Base-by-base conservation (phyloP, 2,888 invertebrate species). In the Entomobrya multifasciata region DNA sequence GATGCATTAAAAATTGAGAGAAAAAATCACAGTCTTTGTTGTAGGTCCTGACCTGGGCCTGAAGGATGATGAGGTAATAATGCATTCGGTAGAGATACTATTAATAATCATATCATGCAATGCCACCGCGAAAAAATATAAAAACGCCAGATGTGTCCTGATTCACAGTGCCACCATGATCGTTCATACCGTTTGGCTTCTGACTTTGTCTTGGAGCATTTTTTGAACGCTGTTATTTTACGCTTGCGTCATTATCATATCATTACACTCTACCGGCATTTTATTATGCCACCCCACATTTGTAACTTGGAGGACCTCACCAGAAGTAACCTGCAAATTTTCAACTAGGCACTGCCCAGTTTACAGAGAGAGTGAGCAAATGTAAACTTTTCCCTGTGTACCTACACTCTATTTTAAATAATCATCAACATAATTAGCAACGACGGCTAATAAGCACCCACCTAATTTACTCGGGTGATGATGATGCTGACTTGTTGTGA, bases 341-440 rank as follows among this genome's bases (percentile, higher is more conserved):
- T n/a, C n/a, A n/a, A n/a, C n/a, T n/a, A n/a, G n/a, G 13, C 25
- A 11, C 22, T 57, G 57, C 57, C 57, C 22, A 25, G 8, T 49
- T n/a, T 25, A 5, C 4, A 62, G 11, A 30, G 25, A 27, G 4
- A 27, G 17, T 8, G 5, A 25, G n/a, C 27, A 60, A 17, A 60
- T 25, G 22, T 20, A 22, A 5, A 20, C 22, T 27, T 17, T 30
- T 67, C 17, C 4, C n/a, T 70, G 30, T n/a, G n/a, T n/a, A n/a
- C 41, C 13, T 10, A 2, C 20, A 4, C 55, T n/a, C n/a, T n/a
- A 6, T 62, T 25, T 5, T 22, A 22, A 25, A 22, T 22, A 49
- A 17, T 55, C 49, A 41, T 55, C 57, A 49, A 49, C 55, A 49
- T 76, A 76, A 76, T 76, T 76, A 76, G 76, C 52, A 55, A 55